Conservation (phyloP, 2,888 invertebrate species). For the Leptothorax acervorum region DNA sequence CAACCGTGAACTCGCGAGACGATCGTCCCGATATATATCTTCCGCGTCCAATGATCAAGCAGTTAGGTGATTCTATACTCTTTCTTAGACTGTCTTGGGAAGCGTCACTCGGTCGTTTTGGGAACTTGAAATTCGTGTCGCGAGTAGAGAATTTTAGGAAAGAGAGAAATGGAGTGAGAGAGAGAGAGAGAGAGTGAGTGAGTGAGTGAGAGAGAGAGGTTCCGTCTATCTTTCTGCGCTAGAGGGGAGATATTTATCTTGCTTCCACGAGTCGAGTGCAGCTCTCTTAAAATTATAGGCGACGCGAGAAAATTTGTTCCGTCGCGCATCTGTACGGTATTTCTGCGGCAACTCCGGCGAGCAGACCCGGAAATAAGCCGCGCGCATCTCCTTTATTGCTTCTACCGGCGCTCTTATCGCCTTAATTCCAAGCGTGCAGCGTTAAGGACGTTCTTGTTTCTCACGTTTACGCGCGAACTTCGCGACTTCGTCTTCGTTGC, state of each 20-base stretch:
- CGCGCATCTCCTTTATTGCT: constrained; percentile 64
- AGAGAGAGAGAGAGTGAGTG: constrained; percentile 6
- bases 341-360: constrained; percentile 38
- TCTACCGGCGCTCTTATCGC: constrained; percentile 31
- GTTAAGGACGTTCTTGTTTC: constrained; percentile 22
- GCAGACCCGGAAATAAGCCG: constrained; percentile 46
- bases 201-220: constrained; percentile 2
- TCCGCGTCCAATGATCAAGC: constrained; percentile 44
- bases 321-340: constrained; percentile 55
- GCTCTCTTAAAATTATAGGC: constrained; percentile 64
- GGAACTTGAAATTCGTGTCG: constrained; percentile 58
- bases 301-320: constrained; percentile 69
- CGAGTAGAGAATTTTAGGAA: constrained; percentile 59
- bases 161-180: not conserved
- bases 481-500: constrained; percentile 23
- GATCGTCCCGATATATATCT: constrained; percentile 17
- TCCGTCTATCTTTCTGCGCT: not conserved
- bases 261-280: constrained; percentile 56
- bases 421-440: constrained; percentile 59
- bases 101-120: constrained; percentile 24
- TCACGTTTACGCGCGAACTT: constrained; percentile 44
- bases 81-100: constrained; percentile 40
- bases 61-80: constrained; percentile 52
- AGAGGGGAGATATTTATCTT: constrained; percentile 65
- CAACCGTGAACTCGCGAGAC: constrained; percentile 28